phyloP scores from a whole-genome alignment of 1,140 invertebrate genomes.

The Brachionus rotundiformis region DNA sequence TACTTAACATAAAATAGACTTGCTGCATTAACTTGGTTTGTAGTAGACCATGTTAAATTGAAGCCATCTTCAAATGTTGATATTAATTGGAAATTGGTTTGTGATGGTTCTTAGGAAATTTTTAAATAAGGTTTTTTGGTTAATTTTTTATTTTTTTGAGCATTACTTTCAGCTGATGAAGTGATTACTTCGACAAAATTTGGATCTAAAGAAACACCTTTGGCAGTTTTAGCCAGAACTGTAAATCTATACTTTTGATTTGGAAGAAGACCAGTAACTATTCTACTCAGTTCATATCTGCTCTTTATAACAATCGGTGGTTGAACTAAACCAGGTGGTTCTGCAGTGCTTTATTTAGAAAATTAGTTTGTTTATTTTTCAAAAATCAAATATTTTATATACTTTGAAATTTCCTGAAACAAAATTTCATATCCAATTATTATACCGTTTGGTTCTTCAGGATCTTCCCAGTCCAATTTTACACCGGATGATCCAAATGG shows the following conservation, averaged over 20 bases:
- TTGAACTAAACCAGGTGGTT: constrained; percentile 35
- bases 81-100: constrained; percentile 19
- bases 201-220: constrained; percentile 24
- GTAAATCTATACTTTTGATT: constrained; percentile 46
- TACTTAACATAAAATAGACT: constrained; percentile 50
- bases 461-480: constrained; percentile 38
- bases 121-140: background rate
- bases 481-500: constrained; percentile 44
- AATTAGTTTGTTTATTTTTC: background rate
- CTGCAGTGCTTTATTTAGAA: constrained; percentile 2
- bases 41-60: constrained; percentile 40
- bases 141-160: too few species aligned
- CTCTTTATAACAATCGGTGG: constrained; percentile 41
- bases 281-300: background rate
- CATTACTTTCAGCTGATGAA: constrained; percentile 44
- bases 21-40: constrained; percentile 38
- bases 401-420: constrained; percentile 49
- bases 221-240: constrained; percentile 24
- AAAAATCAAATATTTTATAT: background rate
- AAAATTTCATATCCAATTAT: constrained; percentile 50
- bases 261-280: constrained; percentile 37
- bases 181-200: constrained; percentile 46
- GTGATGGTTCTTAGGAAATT: constrained; percentile 37
- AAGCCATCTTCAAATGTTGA: constrained; percentile 26
- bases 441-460: constrained; percentile 50